These are phyloP conservation scores for Boleophthalmus pectinirostris DNA, from an alignment of 2,113 vertebrate genomes.

Conservation along the genomic window DNA sequence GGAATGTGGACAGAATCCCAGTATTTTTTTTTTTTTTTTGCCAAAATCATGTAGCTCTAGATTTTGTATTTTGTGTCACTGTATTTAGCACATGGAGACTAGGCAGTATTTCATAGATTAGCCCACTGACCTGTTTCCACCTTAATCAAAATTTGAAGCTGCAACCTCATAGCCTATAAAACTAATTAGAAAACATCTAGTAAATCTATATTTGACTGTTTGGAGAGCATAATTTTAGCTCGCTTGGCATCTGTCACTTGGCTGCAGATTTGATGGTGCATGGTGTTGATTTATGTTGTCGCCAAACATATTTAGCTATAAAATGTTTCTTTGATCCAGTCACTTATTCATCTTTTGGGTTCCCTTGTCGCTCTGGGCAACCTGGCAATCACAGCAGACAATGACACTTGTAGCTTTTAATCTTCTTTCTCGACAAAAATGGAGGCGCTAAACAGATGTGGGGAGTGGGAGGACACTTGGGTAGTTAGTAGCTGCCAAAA, in stretches of 20 bases:
- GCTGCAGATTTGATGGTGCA: slow-evolving; percentile 20
- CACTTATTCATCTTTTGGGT: slow-evolving; percentile 21
- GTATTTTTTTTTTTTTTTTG: too few species aligned
- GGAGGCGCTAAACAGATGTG: slow-evolving; percentile 45
- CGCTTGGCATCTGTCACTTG: slow-evolving; percentile 19
- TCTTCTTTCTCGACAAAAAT: slow-evolving; percentile 26
- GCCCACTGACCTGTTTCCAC: slow-evolving; percentile 24
- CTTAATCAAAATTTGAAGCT: slow-evolving; percentile 10
- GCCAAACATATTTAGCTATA: slow-evolving; percentile 17
- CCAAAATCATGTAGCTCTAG: neutral
- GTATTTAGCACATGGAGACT: neutral
- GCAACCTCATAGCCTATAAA: neutral
- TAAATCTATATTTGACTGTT: slow-evolving; percentile 11
- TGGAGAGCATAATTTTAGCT: slow-evolving; percentile 6
- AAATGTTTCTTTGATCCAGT: slow-evolving; percentile 18
- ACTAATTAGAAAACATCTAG: slow-evolving; percentile 7
- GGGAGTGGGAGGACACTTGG: slow-evolving; percentile 46
- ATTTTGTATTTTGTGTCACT: neutral
- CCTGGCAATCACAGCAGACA: slow-evolving; percentile 34
- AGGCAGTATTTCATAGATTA: slow-evolving; percentile 13
- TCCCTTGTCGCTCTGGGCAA: slow-evolving; percentile 10
- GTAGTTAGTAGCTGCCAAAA: slow-evolving; percentile 36
- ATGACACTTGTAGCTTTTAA: slow-evolving; percentile 9
- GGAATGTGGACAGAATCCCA: too few species aligned
- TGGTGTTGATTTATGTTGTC: slow-evolving; percentile 44